phyloP scores from a whole-genome alignment of 2,113 vertebrate species.

The Chaetorhynchus papuensis region DNA sequence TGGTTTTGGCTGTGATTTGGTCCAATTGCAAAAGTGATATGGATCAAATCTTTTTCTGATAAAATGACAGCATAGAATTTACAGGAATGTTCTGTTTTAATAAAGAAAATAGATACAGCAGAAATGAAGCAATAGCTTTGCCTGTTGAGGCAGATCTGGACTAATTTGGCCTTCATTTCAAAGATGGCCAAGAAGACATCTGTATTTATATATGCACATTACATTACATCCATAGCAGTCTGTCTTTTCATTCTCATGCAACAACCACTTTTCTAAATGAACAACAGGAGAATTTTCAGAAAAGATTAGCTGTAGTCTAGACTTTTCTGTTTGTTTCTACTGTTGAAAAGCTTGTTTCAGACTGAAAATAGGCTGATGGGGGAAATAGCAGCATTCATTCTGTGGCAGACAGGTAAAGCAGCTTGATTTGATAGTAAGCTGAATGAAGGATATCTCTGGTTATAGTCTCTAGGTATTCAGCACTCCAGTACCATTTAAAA shows the following conservation, averaged over 20 bases:
- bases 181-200: slow-evolving; percentile 26
- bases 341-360: not conserved
- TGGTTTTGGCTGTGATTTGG: not conserved
- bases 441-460: not conserved
- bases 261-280: slow-evolving; percentile 14
- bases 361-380: not conserved
- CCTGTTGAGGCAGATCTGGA: not conserved
- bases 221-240: not conserved
- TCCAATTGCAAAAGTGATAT: not conserved
- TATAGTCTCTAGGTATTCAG: not conserved
- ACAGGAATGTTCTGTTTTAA: not conserved
- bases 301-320: not conserved
- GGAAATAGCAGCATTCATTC: not conserved
- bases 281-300: slow-evolving; percentile 2
- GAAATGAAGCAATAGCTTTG: not conserved
- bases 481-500: not conserved
- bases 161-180: slow-evolving; percentile 19
- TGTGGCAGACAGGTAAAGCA: not conserved
- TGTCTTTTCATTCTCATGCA: not conserved
- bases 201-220: slow-evolving; percentile 4
- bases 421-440: not conserved
- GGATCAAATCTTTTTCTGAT: not conserved
- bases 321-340: not conserved
- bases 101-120: not conserved
- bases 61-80: not conserved